phyloP scores from a whole-genome alignment of 2,113 vertebrate genomes.

The Pangasianodon gigas region DNA sequence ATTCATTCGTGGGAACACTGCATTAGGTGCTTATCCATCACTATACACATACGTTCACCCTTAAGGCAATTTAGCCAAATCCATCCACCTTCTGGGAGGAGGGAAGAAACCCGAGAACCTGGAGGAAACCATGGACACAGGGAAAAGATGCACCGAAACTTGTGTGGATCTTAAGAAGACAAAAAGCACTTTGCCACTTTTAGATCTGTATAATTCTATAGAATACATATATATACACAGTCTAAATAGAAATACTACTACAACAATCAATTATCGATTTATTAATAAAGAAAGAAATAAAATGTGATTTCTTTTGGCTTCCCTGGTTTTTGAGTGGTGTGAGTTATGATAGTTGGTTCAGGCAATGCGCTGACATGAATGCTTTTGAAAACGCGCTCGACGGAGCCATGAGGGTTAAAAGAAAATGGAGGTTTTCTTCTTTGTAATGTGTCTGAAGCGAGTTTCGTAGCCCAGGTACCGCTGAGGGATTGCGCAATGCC shows the following conservation, averaged over 20 bases:
- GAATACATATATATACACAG: constrained; percentile 1
- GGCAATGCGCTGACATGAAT: background rate
- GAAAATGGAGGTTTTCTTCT: background rate
- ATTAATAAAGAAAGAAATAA: constrained; percentile 30
- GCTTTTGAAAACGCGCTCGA: background rate
- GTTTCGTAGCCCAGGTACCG: background rate
- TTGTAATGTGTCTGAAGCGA: background rate
- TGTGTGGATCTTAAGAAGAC: background rate
- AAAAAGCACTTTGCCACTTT: constrained; percentile 44
- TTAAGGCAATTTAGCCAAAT: background rate
- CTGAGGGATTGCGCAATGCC: background rate
- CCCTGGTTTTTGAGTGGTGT: constrained; percentile 20
- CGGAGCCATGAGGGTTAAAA: background rate
- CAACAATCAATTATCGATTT: constrained; percentile 34
- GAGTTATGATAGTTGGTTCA: background rate
- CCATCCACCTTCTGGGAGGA: background rate
- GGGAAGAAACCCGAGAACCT: background rate
- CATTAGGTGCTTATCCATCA: background rate
- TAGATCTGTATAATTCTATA: constrained; percentile 11
- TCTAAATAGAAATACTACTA: constrained; percentile 7
- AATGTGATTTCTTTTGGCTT: constrained; percentile 12
- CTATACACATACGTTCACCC: background rate
- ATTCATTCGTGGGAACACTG: background rate
- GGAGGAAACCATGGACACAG: background rate
- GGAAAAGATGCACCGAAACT: background rate